Base-by-base conservation (phyloP, 2,113 vertebrate species). In the Empidonax traillii region DNA sequence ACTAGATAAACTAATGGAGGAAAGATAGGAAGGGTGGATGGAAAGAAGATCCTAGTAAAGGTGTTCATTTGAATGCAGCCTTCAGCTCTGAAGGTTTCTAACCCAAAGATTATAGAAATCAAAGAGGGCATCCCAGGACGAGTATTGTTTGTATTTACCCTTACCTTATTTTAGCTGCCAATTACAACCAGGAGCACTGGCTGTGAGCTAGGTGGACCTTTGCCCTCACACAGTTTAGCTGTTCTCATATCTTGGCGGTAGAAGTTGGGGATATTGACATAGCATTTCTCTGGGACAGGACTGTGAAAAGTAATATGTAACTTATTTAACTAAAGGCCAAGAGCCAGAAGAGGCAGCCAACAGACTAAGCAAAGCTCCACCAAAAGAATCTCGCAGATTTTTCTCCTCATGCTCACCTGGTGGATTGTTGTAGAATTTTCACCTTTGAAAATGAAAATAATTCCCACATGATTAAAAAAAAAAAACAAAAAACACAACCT, bases 231-330 rank as follows among this genome's bases (percentile, higher is more conserved):
- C 6, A 22, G 30, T 77, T 90, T 39, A 73, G n/a, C 30, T 84
- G 59, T 55, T 95, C 46, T 86, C 58, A 18, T 80, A 23, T 77
- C 69, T 87, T 90, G 75, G 65, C 52, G 77, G 35, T 37, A n/a
- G 90, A 71, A 75, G 51, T 31, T 30, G 88, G 65, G 79, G 35
- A 30, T 90, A 72, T 71, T 88, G 65, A 63, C 90, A 90, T 5
- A 84, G 65, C 79, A 68, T 84, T 94, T 92, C 37, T 81, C 59
- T 68, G 61, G 41, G 4, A 63, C n/a, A 53, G 52, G 82, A 90
- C 67, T 88, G 67, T 86, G 79, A 88, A 90, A 94, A 14, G 35
- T 95, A 91, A 96, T 95, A 69, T 19, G 47, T 93, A 84, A 97
- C 79, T 86, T 67, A 75, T 71, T 95, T 94, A 88, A 96, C 92